Conservation (phyloP, 2,113 vertebrate species). For the Dipodomys spectabilis region DNA sequence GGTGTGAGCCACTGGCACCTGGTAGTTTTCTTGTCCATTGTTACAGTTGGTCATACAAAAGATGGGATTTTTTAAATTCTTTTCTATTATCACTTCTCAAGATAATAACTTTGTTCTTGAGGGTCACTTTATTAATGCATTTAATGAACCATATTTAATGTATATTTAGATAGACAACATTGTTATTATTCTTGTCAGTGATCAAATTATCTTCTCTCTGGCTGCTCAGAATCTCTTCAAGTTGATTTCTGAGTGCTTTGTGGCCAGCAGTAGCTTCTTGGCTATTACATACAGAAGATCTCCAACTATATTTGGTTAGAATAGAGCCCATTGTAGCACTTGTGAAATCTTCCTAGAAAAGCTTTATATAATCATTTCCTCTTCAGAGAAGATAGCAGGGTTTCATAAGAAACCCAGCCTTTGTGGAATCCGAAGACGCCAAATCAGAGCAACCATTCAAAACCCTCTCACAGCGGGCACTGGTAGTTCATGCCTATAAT, state of each 20-base stretch:
- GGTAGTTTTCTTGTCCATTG: not conserved
- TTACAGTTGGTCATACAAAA: not conserved
- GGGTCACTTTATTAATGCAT: not conserved
- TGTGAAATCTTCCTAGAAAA: not conserved
- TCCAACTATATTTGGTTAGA: not conserved
- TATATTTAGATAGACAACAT: not conserved
- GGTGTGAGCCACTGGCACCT: not conserved
- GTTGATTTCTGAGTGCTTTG: not conserved
- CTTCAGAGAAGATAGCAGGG: not conserved
- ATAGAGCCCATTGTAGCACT: not conserved
- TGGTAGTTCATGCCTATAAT: too few relatives aligned
- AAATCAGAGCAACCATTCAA: conserved; percentile 3
- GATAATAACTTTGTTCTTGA: not conserved
- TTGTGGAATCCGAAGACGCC: not conserved
- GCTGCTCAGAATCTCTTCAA: not conserved
- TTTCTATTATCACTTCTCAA: not conserved
- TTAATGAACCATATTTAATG: not conserved
- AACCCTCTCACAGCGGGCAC: not conserved
- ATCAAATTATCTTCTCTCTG: not conserved
- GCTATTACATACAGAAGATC: not conserved
- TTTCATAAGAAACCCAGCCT: not conserved
- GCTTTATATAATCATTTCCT: not conserved
- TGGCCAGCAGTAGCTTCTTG: not conserved
- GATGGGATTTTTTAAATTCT: not conserved
- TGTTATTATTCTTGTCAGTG: not conserved